A percentile compares a stretch with the other conserved stretches of the same genome.
Evolutionary conservation across 2,888 invertebrate genomes (phyloP).

Genomic region (Oscheius sp.): DNA sequence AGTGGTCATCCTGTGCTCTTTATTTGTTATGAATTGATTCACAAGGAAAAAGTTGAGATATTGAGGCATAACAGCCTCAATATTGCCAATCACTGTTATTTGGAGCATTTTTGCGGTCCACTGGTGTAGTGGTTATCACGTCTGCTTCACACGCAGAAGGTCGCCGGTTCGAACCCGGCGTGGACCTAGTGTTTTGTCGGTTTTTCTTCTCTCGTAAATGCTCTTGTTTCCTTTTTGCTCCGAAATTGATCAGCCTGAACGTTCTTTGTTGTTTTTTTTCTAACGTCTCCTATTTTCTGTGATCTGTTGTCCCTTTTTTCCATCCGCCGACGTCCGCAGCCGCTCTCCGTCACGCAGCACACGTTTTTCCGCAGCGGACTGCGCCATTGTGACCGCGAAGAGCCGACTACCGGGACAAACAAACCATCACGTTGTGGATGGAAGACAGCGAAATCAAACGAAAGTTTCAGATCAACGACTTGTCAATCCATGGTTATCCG

Average conservation of each 20-base stretch:
- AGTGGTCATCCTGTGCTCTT: neutral
- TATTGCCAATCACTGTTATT: neutral
- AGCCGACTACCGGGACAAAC: neutral
- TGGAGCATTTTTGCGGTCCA: no score
- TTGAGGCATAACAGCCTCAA: neutral
- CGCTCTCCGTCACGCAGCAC: constrained; percentile 25
- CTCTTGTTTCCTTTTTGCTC: neutral
- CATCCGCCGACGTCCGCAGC: neutral
- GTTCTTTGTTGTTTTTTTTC: neutral
- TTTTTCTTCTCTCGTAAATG: neutral
- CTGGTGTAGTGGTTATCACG: constrained; percentile 67
- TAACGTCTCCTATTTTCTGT: neutral
- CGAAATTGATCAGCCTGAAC: neutral
- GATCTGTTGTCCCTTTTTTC: constrained; percentile 11
- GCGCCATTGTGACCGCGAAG: constrained; percentile 1
- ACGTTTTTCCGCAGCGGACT: constrained; percentile 27
- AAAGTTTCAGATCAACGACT: constrained; percentile 26
- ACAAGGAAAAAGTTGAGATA: neutral
- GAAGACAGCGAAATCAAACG: constrained; percentile 21
- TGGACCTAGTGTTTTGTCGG: no score
- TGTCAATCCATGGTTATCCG: constrained; percentile 55
- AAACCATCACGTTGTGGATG: neutral
- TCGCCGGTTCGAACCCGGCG: constrained; percentile 64
- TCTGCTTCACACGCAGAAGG: constrained; percentile 68
- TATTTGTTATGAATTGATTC: neutral